Conservation (phyloP, 2,888 invertebrate genomes). For the Sipha maydis region DNA sequence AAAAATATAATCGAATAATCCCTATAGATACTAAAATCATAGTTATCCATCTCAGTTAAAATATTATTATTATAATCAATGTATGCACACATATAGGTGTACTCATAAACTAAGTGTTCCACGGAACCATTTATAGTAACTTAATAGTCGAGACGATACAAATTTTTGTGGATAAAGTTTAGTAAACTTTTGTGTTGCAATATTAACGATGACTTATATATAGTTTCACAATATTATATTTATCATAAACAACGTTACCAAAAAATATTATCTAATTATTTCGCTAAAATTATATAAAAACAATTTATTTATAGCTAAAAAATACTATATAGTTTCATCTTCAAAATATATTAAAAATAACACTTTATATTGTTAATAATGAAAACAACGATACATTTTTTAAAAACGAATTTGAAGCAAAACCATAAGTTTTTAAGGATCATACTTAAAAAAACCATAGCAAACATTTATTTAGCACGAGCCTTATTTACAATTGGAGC, state of each 20-base stretch:
- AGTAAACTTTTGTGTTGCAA: constrained; percentile 22
- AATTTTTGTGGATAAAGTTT: background rate
- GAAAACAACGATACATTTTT: background rate
- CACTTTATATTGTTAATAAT: background rate
- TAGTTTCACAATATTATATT: background rate
- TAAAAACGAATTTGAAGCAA: background rate
- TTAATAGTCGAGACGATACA: constrained; percentile 63
- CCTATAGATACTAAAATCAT: too few species aligned
- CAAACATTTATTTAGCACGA: background rate
- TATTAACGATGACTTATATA: background rate
- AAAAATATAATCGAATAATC: too few species aligned
- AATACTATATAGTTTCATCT: background rate
- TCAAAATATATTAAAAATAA: background rate
- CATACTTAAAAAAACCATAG: background rate
- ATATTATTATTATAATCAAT: too few species aligned
- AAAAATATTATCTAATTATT: background rate
- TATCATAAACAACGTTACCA: background rate
- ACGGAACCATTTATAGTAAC: too few species aligned
- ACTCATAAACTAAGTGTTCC: constrained; percentile 67
- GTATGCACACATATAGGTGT: constrained; percentile 66
- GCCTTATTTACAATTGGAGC: too few species aligned
- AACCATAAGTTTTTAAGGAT: background rate
- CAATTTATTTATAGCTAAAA: too few species aligned
- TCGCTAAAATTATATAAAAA: background rate
- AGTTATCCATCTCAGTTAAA: too few species aligned